A percentile compares a stretch with the other conserved stretches of the same genome.
Evolutionary conservation across 2,113 vertebrate genomes (phyloP).

Genomic region (Arenaria interpres): DNA sequence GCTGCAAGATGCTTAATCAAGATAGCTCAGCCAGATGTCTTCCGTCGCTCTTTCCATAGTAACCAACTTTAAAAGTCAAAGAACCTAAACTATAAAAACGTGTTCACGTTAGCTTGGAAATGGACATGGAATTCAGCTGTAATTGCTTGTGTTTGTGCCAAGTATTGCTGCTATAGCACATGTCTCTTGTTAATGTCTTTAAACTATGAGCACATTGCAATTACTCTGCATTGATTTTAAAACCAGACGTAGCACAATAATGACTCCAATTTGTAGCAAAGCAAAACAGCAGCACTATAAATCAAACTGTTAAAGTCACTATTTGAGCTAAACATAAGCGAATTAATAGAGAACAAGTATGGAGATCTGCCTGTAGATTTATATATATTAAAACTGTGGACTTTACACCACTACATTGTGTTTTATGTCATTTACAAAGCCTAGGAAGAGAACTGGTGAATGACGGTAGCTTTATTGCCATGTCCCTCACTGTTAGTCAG

Average conservation of each 20-base stretch:
- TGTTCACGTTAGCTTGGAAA: slow-evolving; percentile 3
- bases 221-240: slow-evolving; percentile 70
- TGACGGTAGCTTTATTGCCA: neutral
- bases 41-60: neutral
- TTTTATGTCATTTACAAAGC: fast-evolving
- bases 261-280: slow-evolving; percentile 62
- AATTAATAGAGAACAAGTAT: slow-evolving; percentile 44
- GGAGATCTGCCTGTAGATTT: neutral
- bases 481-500: neutral
- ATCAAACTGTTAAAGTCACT: slow-evolving; percentile 67
- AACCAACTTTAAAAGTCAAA: neutral
- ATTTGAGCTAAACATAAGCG: slow-evolving; percentile 10
- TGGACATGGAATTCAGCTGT: slow-evolving; percentile 13
- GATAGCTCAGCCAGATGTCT: neutral
- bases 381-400: neutral
- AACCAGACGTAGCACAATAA: slow-evolving; percentile 57
- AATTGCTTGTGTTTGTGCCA: slow-evolving; percentile 39
- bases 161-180: slow-evolving; percentile 17
- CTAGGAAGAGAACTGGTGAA: neutral
- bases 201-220: slow-evolving; percentile 42
- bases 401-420: neutral
- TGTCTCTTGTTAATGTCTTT: slow-evolving; percentile 51
- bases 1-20: neutral
- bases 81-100: neutral
- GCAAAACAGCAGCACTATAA: slow-evolving; percentile 56